These are phyloP conservation scores for Lycocerus yunnanus DNA, from an alignment of 2,888 invertebrate genomes.

Conservation along the genomic window DNA sequence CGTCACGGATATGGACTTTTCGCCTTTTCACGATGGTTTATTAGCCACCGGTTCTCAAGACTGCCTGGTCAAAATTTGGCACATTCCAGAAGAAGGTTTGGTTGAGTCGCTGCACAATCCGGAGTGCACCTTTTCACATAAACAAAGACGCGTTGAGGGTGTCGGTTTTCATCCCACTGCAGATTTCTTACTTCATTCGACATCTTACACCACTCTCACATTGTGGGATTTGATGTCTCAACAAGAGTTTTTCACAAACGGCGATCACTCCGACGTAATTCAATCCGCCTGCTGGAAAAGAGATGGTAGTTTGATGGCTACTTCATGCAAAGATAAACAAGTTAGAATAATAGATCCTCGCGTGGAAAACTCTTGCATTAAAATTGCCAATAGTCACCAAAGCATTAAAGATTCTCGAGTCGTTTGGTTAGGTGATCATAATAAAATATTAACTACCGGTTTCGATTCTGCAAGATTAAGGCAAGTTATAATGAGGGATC, in stretches of 20 bases:
- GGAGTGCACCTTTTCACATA: slow-evolving; percentile 80
- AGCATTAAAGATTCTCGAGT: slow-evolving; percentile 91
- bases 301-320: slow-evolving; percentile 80
- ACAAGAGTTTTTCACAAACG: slow-evolving; percentile 76
- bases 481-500: slow-evolving; percentile 87
- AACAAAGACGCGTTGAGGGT: slow-evolving; percentile 85
- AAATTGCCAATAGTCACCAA: slow-evolving; percentile 78
- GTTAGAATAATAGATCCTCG: slow-evolving; percentile 86
- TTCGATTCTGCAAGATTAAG: slow-evolving; percentile 86
- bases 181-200: slow-evolving; percentile 85
- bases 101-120: slow-evolving; percentile 75
- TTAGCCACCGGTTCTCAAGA: slow-evolving; percentile 90
- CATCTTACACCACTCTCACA: slow-evolving; percentile 79
- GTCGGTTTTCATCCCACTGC: slow-evolving; percentile 92
- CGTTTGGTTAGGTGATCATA: slow-evolving; percentile 87
- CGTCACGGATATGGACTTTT: slow-evolving; percentile 93
- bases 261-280: slow-evolving; percentile 78
- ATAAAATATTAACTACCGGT: slow-evolving; percentile 85
- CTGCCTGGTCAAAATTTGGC: slow-evolving; percentile 89
- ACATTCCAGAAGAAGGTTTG: slow-evolving; percentile 81
- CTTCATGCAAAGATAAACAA: slow-evolving; percentile 91
- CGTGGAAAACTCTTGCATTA: slow-evolving; percentile 63
- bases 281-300: slow-evolving; percentile 90
- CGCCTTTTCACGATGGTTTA: slow-evolving; percentile 92
- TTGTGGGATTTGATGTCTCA: slow-evolving; percentile 87